These are phyloP conservation scores for Ibidorhyncha struthersii DNA, from an alignment of 2,113 vertebrate genomes.

Conservation along the genomic window DNA sequence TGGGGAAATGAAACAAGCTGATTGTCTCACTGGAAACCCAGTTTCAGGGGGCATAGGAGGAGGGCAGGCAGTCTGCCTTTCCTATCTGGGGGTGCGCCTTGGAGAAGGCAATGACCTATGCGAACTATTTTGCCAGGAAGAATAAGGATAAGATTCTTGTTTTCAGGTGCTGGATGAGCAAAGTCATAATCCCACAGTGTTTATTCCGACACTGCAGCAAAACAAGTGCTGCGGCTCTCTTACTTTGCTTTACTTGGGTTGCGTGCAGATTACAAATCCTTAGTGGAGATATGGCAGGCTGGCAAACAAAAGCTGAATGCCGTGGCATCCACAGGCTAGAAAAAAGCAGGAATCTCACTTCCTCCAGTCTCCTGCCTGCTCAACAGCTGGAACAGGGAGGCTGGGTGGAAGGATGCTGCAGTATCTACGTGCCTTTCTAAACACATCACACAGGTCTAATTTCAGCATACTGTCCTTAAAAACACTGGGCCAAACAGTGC, in stretches of 20 bases:
- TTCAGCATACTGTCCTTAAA: constrained; percentile 10
- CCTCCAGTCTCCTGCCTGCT: not conserved
- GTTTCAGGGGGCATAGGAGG: not conserved
- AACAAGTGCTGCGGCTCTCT: not conserved
- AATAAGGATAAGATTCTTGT: not conserved
- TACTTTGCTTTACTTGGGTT: not conserved
- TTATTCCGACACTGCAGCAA: not conserved
- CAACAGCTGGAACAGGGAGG: not conserved
- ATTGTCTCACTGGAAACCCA: not conserved
- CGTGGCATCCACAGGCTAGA: not conserved
- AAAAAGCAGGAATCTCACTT: not conserved
- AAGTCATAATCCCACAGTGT: not conserved
- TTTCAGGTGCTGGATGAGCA: not conserved
- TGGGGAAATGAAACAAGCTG: constrained; percentile 19
- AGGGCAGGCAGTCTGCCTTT: not conserved
- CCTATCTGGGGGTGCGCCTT: not conserved
- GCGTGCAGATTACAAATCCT: not conserved
- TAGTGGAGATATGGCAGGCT: not conserved
- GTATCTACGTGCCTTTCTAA: not conserved
- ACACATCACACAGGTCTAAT: not conserved
- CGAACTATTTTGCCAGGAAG: not conserved
- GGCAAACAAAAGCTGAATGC: not conserved
- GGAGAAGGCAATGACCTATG: not conserved
- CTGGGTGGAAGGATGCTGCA: not conserved
- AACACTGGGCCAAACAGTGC: not conserved